Evolutionary conservation across 2,113 vertebrate species (phyloP).

Genomic region (Xiphophorus hellerii): DNA sequence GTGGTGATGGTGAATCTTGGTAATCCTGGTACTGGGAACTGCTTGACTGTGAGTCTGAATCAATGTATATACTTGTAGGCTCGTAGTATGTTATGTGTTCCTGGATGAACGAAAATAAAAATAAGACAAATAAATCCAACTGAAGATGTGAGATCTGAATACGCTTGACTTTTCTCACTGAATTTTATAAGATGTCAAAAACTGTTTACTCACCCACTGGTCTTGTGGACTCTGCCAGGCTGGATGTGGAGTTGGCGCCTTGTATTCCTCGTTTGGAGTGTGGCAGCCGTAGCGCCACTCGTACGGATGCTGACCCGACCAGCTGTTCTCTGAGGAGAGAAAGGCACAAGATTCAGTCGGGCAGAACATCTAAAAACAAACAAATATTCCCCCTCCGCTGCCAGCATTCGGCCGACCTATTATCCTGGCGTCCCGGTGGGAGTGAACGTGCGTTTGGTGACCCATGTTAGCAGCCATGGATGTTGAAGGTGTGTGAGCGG

Average conservation of each 20-base stretch:
- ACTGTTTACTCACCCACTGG: conserved; percentile 66
- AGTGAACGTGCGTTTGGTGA: conserved; percentile 38
- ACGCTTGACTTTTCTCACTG: neutral
- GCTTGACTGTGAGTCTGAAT: conserved; percentile 81
- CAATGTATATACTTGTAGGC: conserved; percentile 57
- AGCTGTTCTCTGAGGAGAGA: conserved; percentile 72
- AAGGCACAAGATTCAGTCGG: conserved; percentile 11
- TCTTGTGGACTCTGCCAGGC: conserved; percentile 61
- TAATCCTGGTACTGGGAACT: conserved; percentile 79
- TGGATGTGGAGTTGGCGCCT: conserved; percentile 42
- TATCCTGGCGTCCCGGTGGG: conserved; percentile 56
- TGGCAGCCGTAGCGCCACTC: conserved; percentile 72
- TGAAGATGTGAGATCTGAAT: neutral
- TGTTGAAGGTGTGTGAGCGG: conserved; percentile 24
- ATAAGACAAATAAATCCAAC: neutral
- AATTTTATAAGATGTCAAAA: neutral
- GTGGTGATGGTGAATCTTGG: conserved; percentile 72
- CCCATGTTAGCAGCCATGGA: conserved; percentile 24
- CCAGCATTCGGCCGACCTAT: conserved; percentile 60
- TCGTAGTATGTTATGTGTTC: conserved; percentile 54
- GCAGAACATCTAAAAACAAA: neutral
- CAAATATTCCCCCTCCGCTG: neutral
- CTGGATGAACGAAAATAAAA: conserved; percentile 50
- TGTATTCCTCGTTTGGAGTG: conserved; percentile 53
- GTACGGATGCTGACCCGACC: conserved; percentile 75